Base-by-base conservation (phyloP, 2,113 vertebrate species). In the Psittacula cyanocephala region DNA sequence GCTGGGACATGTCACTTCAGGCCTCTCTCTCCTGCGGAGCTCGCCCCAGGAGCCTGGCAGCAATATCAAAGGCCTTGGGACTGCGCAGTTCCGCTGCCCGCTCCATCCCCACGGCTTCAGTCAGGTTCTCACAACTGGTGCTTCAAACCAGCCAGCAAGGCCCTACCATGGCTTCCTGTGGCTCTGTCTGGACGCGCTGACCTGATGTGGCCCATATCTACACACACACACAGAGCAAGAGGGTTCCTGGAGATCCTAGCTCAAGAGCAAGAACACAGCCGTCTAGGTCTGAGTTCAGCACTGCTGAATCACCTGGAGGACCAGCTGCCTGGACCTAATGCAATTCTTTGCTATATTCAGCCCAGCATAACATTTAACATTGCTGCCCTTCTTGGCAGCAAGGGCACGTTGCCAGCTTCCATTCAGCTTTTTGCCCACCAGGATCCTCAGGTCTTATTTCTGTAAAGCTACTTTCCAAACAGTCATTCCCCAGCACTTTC, bases 71-170 rank as follows among this genome's bases (percentile, higher is more conserved):
- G 6, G 4, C 63, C 63, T 35, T 5, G 6, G 49, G 14, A 27
- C 33, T 55, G 22, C 1, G 2, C 25, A 7, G 19, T 12, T 16
- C 31, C 33, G 3, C 39, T 46, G 39, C 33, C 78, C 0, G 0
- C 77, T 52, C 62, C 49, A 7, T 53, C 31, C 24, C 24, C 18
- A 23, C 3, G 6, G 22, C 62, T 44, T 35, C 23, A 43, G 13
- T 28, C 14, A 3, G 28, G 14, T 13, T 37, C 24, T 35, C 6
- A 4, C 29, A 33, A 29, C 65, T 3, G 5, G 19, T 11, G 39
- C 77, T 44, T 35, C 62, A 65, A 67, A 18, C 15, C 57, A 14
- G 20, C 2, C 43, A 29, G 18, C 10, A 13, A 20, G 46, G 35
- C 75, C 44, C 31, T 39, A 17, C 22, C 7, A 7, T 20, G 35